These are phyloP conservation scores for Leptinotarsa rubiginosa DNA, from an alignment of 2,888 invertebrate genomes.

Conservation along the genomic window DNA sequence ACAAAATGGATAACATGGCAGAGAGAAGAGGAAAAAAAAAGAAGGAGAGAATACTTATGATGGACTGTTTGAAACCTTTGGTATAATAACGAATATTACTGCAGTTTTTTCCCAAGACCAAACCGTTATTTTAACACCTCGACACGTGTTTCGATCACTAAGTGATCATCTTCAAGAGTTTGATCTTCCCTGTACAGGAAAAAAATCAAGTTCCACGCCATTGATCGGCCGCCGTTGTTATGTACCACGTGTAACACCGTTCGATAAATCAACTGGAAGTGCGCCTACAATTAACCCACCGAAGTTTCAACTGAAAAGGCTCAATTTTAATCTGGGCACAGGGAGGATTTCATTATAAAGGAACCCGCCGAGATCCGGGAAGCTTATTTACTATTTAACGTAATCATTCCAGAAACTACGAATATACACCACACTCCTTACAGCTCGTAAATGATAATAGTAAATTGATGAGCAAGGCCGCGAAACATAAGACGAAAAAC, in stretches of 20 bases:
- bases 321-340: constrained; percentile 22
- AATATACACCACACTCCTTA: not conserved
- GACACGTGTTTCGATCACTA: too few relatives aligned
- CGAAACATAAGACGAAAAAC: not conserved
- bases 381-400: constrained; percentile 24
- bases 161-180: too few relatives aligned
- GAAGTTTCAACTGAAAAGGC: constrained; percentile 15
- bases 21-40: too few relatives aligned
- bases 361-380: not conserved
- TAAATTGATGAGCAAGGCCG: constrained; percentile 1
- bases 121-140: too few relatives aligned
- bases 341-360: constrained; percentile 16
- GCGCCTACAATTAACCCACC: constrained; percentile 20
- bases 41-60: too few relatives aligned
- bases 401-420: not conserved
- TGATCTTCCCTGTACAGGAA: too few relatives aligned
- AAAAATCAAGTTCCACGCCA: too few relatives aligned
- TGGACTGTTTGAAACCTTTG: too few relatives aligned
- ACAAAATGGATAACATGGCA: too few relatives aligned
- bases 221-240: not conserved
- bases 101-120: too few relatives aligned
- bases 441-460: constrained; percentile 15
- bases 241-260: not conserved
- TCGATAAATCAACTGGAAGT: constrained; percentile 1
- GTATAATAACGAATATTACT: too few relatives aligned